Conservation (phyloP, 2,888 invertebrate species). For the Julus scandinavius region DNA sequence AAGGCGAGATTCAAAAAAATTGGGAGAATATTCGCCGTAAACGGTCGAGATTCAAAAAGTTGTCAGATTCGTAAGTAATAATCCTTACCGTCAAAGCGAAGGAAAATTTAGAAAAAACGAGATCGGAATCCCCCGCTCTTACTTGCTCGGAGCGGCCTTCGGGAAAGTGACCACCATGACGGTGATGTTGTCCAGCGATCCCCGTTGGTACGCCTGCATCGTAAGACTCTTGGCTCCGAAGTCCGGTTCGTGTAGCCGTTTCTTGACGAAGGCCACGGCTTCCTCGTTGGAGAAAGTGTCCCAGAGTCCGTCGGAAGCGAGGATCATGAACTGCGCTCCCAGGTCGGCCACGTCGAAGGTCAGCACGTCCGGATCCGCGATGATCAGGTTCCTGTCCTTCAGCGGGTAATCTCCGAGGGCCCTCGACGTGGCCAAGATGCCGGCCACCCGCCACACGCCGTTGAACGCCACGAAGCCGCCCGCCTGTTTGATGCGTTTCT, state of each 20-base stretch:
- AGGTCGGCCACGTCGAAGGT: slow-evolving; percentile 87
- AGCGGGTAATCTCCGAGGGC: slow-evolving; percentile 95
- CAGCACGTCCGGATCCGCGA: slow-evolving; percentile 94
- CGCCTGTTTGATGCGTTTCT: slow-evolving; percentile 90
- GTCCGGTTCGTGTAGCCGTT: slow-evolving; percentile 84
- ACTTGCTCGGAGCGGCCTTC: neutral
- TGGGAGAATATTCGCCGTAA: neutral
- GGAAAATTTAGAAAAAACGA: no score
- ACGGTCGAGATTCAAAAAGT: neutral
- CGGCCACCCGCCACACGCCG: slow-evolving; percentile 96
- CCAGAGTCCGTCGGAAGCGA: slow-evolving; percentile 97
- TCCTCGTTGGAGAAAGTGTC: slow-evolving; percentile 96
- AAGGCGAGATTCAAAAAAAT: no score
- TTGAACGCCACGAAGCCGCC: slow-evolving; percentile 95
- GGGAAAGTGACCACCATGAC: slow-evolving; percentile 86
- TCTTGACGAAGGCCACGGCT: slow-evolving; percentile 87
- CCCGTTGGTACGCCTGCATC: slow-evolving; percentile 88
- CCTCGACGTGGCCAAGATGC: slow-evolving; percentile 91
- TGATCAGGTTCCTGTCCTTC: slow-evolving; percentile 91
- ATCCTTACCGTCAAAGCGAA: no score
- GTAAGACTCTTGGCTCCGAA: slow-evolving; percentile 92
- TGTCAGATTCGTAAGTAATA: neutral
- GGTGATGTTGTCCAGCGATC: slow-evolving; percentile 95
- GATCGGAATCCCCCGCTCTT: neutral
- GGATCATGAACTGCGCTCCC: slow-evolving; percentile 79